Conservation (phyloP, 2,797 vertebrate species). For the Mus caroli region DNA sequence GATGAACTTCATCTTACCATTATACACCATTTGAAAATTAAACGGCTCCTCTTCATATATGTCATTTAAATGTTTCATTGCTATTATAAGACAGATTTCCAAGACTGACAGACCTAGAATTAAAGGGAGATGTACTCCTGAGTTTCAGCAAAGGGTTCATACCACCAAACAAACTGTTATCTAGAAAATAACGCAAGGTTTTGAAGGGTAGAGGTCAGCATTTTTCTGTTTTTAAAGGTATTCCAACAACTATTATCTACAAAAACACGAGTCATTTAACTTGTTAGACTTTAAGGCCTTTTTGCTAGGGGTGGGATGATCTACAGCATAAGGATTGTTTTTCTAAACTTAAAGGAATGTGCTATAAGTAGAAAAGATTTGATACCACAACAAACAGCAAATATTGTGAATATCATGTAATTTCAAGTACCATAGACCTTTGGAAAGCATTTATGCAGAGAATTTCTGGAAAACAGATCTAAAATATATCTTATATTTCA, state of each 20-base stretch:
- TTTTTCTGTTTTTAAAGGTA: background rate
- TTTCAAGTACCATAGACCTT: constrained; percentile 44
- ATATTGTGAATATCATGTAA: constrained; percentile 18
- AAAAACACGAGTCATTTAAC: background rate
- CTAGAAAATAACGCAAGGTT: background rate
- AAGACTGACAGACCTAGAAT: constrained; percentile 95
- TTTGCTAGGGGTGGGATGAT: background rate
- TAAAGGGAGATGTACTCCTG: constrained; percentile 63
- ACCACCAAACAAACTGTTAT: constrained; percentile 44
- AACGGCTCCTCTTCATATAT: constrained; percentile 97
- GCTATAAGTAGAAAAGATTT: background rate
- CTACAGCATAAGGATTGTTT: constrained; percentile 15
- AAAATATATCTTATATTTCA: background rate
- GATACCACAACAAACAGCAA: background rate
- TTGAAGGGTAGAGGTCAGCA: background rate
- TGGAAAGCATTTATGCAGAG: constrained; percentile 1
- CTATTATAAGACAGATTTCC: constrained; percentile 97
- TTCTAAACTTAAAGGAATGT: background rate
- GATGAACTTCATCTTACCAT: constrained; percentile 89
- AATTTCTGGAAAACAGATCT: constrained; percentile 34
- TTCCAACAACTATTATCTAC: constrained; percentile 32
- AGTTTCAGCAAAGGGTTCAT: constrained; percentile 4
- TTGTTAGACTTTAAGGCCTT: background rate
- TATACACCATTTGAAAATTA: constrained; percentile 99
- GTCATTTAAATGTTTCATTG: constrained; percentile 98